Conservation (phyloP, 2,797 vertebrate genomes). For the Morus bassanus region DNA sequence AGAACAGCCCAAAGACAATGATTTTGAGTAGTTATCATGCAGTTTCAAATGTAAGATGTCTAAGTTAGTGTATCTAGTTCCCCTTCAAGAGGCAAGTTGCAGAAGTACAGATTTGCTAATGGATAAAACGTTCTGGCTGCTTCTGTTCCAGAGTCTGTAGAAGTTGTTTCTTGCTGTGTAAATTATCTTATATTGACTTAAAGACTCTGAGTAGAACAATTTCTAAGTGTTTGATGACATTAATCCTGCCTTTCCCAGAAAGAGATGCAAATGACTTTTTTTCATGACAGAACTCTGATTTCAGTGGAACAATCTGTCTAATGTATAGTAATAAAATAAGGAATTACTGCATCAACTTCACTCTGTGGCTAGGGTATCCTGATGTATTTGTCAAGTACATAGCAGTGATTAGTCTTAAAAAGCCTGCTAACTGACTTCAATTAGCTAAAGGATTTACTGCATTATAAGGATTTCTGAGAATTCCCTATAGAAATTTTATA, state of each 20-base stretch:
- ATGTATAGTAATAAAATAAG: constrained; percentile 6
- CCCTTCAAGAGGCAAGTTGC: background rate
- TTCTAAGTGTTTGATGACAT: background rate
- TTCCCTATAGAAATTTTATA: background rate
- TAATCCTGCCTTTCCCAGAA: background rate
- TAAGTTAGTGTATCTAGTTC: background rate
- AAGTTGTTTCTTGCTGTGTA: background rate
- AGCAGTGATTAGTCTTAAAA: background rate
- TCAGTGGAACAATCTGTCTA: background rate
- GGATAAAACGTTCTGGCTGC: background rate
- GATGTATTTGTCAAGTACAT: background rate
- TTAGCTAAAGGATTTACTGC: background rate
- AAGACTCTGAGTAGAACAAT: background rate
- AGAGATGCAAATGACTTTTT: background rate
- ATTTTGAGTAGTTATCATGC: fast-evolving
- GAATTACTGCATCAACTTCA: background rate
- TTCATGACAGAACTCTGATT: background rate
- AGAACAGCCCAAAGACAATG: background rate
- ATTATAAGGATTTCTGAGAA: background rate
- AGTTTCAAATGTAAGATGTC: background rate
- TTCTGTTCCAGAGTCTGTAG: background rate
- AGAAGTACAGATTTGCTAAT: background rate
- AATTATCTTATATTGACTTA: background rate
- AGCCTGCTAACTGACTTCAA: background rate
- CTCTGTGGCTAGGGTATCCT: background rate